phyloP scores from a whole-genome alignment of 2,888 invertebrate species.

The Clostera curtula region DNA sequence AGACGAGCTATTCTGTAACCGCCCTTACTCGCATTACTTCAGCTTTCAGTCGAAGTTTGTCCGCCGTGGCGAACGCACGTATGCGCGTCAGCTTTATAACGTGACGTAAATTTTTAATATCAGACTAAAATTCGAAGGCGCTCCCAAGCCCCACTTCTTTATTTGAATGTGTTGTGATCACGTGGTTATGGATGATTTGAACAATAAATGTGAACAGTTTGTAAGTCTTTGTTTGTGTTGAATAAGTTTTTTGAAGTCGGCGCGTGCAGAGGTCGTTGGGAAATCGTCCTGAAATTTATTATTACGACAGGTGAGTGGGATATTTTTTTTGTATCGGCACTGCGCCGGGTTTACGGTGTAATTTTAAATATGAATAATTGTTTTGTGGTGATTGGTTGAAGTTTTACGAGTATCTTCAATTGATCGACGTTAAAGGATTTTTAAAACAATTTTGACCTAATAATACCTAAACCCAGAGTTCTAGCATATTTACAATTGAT shows the following conservation, averaged over 20 bases:
- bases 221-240: conserved; percentile 32
- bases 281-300: conserved; percentile 52
- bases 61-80: conserved; percentile 17
- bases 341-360: background rate
- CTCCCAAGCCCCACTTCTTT: conserved; percentile 25
- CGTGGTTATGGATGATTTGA: conserved; percentile 23
- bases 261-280: conserved; percentile 40
- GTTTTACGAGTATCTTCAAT: too few relatives aligned
- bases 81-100: conserved; percentile 12
- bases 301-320: conserved; percentile 45
- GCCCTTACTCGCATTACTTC: conserved; percentile 13
- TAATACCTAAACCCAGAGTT: too few relatives aligned
- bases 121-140: conserved; percentile 35
- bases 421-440: too few relatives aligned
- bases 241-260: conserved; percentile 60
- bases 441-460: too few relatives aligned
- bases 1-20: conserved; percentile 9
- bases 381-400: too few relatives aligned
- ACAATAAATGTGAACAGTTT: conserved; percentile 21
- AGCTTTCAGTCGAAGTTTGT: conserved; percentile 26
- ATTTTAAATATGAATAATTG: background rate
- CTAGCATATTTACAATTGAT: too few relatives aligned
- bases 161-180: conserved; percentile 28
- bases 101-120: conserved; percentile 60
- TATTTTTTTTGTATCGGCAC: background rate